Percentiles rank a stretch among this genome's conserved stretches.
Evolutionary conservation across 2,888 invertebrate genomes (phyloP).

Genomic region (Sepiola atlantica): DNA sequence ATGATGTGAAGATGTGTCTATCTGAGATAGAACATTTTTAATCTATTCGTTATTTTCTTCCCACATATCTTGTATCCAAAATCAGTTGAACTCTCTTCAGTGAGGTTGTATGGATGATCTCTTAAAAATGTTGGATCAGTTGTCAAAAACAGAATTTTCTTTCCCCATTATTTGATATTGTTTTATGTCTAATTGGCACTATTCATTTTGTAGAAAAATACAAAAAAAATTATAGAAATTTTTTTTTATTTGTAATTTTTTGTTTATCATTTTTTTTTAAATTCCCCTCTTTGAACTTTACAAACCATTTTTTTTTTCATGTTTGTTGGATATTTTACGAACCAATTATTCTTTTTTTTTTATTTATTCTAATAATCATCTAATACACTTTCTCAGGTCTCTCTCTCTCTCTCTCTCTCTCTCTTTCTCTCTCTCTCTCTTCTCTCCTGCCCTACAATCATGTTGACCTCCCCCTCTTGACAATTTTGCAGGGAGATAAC

Average conservation of each 20-base stretch:
- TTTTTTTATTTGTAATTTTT: neutral
- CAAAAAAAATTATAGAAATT: neutral
- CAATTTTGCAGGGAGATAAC: constrained; percentile 21
- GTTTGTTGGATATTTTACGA: neutral
- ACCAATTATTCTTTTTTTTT: neutral
- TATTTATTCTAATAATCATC: neutral
- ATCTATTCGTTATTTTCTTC: neutral
- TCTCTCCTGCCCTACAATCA: constrained; percentile 23
- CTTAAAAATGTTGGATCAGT: neutral
- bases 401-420: neutral
- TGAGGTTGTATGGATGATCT: constrained; percentile 32
- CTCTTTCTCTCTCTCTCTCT: neutral
- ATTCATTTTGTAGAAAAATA: constrained; percentile 5
- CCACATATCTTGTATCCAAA: constrained; percentile 32
- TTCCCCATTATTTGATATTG: neutral
- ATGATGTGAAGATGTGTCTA: neutral
- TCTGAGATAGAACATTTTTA: neutral
- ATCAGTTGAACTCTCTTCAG: neutral
- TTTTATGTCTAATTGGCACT: neutral
- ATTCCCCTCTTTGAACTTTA: neutral
- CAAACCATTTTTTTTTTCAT: neutral
- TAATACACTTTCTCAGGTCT: constrained; percentile 19
- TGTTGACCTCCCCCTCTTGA: constrained; percentile 19
- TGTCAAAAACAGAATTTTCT: neutral
- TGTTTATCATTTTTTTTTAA: too few relatives aligned